Evolutionary conservation across 2,797 vertebrate genomes (phyloP), one percentile per base, ranked within the genome.

Genomic region (Oreochromis grahami): DNA sequence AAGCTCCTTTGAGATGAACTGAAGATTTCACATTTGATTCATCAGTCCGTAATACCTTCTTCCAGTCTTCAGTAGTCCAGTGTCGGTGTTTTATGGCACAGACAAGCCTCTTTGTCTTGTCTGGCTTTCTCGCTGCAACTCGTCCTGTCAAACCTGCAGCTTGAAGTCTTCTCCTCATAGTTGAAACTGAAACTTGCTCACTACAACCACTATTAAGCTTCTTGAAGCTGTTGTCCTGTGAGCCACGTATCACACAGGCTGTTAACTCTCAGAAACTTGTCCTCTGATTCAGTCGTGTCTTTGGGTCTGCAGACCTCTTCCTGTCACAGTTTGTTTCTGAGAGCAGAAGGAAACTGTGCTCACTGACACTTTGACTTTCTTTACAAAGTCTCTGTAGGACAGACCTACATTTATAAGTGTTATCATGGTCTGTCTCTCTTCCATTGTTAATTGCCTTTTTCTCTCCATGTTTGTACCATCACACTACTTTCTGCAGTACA

Each of bases 401-500:
- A 21, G n/a, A 4, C 51, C 10, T 0, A 21, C 51, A 52, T 52
- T 21, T 52, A 21, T 52, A 21, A 21, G 5, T 4, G 51, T 52
- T 6, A 6, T 12, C 10, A 52, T 52, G 51, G n/a, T 7, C 10
- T 1, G 3, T 52, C 1, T 21, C n/a, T 52, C 51, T 52, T 52
- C 51, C n/a, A 21, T 12, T 52, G n/a, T 52, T 52, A 52, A 52
- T 4, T 6, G 5, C 10, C 43, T 45, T 45, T 45, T 45, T 7
- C 13, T 43, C 41, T 6, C 41, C 6, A 0, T 43, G 0, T 14
- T 14, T 45, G 43, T 45, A 45, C 6, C 43, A 45, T 7, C 43
- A 45, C 43, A 45, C 13, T 45, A 0, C 43, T 45, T 45, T 45
- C 6, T 45, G 43, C 43, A 45, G 43, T 1, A 36, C 4, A 36